Conservation (phyloP, 1,140 invertebrate genomes). For the Caenorhabditis briggsae region DNA sequence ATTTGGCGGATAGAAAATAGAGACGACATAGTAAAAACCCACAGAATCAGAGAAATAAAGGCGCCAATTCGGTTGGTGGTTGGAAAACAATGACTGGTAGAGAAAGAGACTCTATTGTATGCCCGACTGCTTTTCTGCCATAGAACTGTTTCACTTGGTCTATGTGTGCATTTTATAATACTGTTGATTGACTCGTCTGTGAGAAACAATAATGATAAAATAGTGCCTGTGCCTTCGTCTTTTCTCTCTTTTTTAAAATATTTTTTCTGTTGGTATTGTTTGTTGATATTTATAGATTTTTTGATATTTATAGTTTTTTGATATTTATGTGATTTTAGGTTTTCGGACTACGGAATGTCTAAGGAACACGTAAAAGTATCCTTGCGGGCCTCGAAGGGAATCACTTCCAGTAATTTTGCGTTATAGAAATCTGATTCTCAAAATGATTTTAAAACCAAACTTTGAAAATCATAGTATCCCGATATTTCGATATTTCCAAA, state of each 20-base stretch:
- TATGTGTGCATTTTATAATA: conserved; percentile 19
- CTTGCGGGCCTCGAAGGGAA: no score
- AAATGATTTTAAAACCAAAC: no score
- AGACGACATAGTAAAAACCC: conserved; percentile 14
- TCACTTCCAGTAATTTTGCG: no score
- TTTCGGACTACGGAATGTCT: no score
- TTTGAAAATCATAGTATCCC: no score
- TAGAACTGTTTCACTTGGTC: neutral
- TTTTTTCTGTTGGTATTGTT: neutral
- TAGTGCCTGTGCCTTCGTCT: neutral
- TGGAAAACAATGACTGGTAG: conserved; percentile 50
- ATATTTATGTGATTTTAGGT: no score
- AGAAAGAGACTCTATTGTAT: neutral
- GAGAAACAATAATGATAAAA: conserved; percentile 22
- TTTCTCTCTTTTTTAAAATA: neutral
- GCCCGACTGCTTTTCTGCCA: conserved; percentile 15
- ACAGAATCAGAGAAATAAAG: conserved; percentile 32
- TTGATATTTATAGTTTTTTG: no score
- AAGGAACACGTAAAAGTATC: no score
- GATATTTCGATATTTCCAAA: no score
- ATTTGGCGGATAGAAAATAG: conserved; percentile 26
- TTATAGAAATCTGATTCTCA: no score
- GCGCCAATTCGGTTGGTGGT: neutral
- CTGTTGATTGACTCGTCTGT: conserved; percentile 28
- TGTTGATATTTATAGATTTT: no score